phyloP scores from a whole-genome alignment of 2,797 vertebrate genomes.

The Pipistrellus pygmaeus region DNA sequence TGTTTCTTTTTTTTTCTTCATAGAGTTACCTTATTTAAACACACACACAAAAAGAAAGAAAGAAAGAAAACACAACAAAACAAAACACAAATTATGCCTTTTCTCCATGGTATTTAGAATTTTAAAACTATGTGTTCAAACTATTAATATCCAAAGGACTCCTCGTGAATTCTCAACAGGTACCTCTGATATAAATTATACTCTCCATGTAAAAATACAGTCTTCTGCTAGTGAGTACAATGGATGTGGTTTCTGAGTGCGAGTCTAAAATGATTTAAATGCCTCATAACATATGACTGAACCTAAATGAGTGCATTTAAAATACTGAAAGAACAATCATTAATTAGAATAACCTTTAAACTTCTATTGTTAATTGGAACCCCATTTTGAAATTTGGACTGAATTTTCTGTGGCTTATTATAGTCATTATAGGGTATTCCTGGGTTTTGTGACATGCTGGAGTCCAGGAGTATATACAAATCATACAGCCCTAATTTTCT shows the following conservation, averaged over 20 bases:
- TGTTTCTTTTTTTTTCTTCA: not conserved
- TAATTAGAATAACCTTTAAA: constrained; percentile 59
- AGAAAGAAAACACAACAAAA: not conserved
- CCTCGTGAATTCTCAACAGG: not conserved
- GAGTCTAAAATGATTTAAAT: constrained; percentile 49
- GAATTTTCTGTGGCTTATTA: constrained; percentile 45
- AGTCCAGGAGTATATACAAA: not conserved
- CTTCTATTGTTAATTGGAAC: constrained; percentile 62
- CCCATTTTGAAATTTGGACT: constrained; percentile 47
- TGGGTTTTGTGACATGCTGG: constrained; percentile 4
- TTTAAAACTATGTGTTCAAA: constrained; percentile 45
- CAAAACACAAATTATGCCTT: not conserved
- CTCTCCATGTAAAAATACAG: constrained; percentile 25
- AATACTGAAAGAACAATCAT: constrained; percentile 27
- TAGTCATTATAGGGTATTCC: constrained; percentile 37
- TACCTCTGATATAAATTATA: not conserved
- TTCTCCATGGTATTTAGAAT: not conserved
- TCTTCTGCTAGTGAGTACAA: constrained; percentile 4
- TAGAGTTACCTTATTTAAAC: not conserved
- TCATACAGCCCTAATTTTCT: constrained; percentile 25
- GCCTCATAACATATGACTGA: not conserved
- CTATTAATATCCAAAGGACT: constrained; percentile 33
- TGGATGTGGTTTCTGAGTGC: not conserved
- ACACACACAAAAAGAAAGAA: no score
- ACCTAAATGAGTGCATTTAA: constrained; percentile 60